phyloP scores from a whole-genome alignment of 2,888 invertebrate species.

The Clanis bilineata region DNA sequence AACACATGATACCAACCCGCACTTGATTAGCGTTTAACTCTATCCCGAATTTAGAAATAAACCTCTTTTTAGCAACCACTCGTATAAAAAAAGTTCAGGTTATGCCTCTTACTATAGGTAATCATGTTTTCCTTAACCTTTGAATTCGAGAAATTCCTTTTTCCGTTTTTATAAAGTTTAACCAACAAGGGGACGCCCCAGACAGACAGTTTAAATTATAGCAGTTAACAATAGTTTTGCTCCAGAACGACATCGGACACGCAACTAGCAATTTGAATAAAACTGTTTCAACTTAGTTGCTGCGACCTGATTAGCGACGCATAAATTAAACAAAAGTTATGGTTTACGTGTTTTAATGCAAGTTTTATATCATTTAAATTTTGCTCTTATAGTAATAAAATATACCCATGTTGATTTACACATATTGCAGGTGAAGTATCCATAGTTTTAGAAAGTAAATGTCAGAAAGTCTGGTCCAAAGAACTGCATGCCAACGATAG shows the following conservation, averaged over 20 bases:
- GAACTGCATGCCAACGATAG: no score
- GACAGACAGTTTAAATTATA: conserved; percentile 20
- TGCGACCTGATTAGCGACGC: conserved; percentile 29
- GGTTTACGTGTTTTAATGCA: not conserved
- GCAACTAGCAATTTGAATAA: conserved; percentile 14
- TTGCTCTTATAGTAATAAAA: no score
- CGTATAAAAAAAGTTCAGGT: not conserved
- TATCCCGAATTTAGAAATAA: no score
- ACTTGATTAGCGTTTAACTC: no score
- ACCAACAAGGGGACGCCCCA: not conserved
- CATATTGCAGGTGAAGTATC: no score
- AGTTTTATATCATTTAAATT: not conserved
- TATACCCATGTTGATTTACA: no score
- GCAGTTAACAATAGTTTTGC: conserved; percentile 17
- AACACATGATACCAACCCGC: no score
- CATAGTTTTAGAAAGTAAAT: no score
- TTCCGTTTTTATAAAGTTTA: not conserved
- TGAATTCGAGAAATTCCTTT: not conserved
- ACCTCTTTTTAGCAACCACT: not conserved
- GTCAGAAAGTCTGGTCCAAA: no score
- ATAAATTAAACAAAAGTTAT: not conserved
- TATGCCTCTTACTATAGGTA: not conserved
- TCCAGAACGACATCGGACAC: conserved; percentile 17
- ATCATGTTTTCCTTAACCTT: not conserved
- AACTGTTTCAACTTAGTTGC: conserved; percentile 14